These are phyloP conservation scores for Notechis scutatus DNA, from an alignment of 2,113 vertebrate species.

Conservation along the genomic window DNA sequence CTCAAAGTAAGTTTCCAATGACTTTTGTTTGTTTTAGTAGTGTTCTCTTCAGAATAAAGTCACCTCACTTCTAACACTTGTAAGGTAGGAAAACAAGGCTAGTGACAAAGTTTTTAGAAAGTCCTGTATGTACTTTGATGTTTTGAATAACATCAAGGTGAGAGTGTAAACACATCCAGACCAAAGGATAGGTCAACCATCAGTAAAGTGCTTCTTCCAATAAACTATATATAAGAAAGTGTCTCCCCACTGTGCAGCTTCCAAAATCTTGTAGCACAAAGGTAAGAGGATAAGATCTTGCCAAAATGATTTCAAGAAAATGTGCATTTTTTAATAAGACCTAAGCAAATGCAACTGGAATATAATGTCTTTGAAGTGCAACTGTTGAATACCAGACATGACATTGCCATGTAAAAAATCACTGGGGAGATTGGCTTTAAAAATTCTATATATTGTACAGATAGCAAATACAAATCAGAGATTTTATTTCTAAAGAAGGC, in stretches of 20 bases:
- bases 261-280: not conserved
- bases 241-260: not conserved
- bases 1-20: not conserved
- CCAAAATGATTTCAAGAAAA: not conserved
- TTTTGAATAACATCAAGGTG: not conserved
- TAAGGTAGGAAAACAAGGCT: not conserved
- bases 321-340: not conserved
- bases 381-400: not conserved
- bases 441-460: not conserved
- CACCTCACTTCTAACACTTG: not conserved
- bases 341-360: not conserved
- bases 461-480: not conserved
- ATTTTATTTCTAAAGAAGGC: not conserved
- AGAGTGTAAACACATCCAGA: not conserved
- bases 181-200: not conserved
- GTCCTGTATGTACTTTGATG: not conserved
- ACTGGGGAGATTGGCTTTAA: not conserved
- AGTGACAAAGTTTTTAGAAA: not conserved
- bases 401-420: not conserved
- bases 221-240: not conserved
- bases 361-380: not conserved
- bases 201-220: not conserved
- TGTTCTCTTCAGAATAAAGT: not conserved
- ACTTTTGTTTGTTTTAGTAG: not conserved
- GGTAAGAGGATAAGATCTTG: not conserved